Evolutionary conservation across 2,888 invertebrate species (phyloP).

Genomic region (Drosophila subquinaria): DNA sequence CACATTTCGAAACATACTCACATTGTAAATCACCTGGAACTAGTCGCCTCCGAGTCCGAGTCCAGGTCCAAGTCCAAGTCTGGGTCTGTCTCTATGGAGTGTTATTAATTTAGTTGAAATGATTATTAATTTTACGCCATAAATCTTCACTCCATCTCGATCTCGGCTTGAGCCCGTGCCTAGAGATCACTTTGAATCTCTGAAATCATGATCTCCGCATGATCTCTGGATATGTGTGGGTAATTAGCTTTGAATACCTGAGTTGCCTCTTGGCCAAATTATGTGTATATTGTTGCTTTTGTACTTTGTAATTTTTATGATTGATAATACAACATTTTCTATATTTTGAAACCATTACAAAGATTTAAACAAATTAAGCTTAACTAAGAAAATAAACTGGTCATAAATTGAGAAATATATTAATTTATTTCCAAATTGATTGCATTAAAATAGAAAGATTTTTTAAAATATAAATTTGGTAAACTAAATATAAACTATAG

Average conservation of each 20-base stretch:
- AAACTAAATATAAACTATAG: too few relatives aligned
- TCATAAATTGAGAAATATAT: not conserved
- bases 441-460: not conserved
- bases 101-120: constrained; percentile 80
- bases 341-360: not conserved
- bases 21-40: constrained; percentile 74
- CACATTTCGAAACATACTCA: constrained; percentile 54
- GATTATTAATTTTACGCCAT: constrained; percentile 77
- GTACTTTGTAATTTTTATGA: constrained; percentile 6
- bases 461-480: not conserved
- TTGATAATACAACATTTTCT: constrained; percentile 7
- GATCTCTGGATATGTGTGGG: constrained; percentile 66
- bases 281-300: constrained; percentile 40
- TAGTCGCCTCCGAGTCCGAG: constrained; percentile 29
- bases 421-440: not conserved
- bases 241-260: constrained; percentile 67
- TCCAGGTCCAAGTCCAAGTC: not conserved
- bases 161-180: constrained; percentile 46
- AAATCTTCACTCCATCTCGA: constrained; percentile 58
- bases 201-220: constrained; percentile 37
- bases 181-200: not conserved
- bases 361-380: not conserved
- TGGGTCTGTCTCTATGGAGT: constrained; percentile 16
- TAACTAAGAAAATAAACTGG: not conserved
- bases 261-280: constrained; percentile 30